Base-by-base conservation (phyloP, 1,140 invertebrate species). In the Trypoxylus dichotomus region DNA sequence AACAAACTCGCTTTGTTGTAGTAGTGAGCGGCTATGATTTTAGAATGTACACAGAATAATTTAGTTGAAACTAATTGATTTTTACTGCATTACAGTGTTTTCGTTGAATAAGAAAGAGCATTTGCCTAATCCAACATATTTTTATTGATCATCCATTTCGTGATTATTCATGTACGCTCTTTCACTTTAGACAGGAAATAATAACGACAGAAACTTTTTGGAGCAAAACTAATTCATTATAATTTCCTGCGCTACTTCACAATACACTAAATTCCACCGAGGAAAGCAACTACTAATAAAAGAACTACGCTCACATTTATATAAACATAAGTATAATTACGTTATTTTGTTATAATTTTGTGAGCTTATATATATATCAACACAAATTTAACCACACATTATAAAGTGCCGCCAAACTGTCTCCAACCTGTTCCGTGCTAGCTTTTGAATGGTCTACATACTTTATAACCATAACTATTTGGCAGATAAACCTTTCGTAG, bases 201-300 rank as follows among this genome's bases (percentile, higher is more conserved):
- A 68, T 68, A 68, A 27, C 60, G 24, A 24, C 13, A 24, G 10
- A 68, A 68, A 24, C 19, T 68, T 68, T 24, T 68, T 25, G 24
- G 60, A 68, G 60, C 60, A 68, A 68, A 21, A 68, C 60, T 68
- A 68, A 68, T 68, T 68, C 60, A 27, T 68, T 68, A 68, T 13
- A 29, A 68, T 68, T 68, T 68, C 60, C 19, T 68, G 24, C 21
- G 27, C 60, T 68, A 68, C 60, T 68, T 68, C 21, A 54, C 47
- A 54, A 5, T 54, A 54, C 47, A 54, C 60, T 24, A 68, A 68
- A 68, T 27, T 25, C 24, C 11, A 29, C 24, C 60, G 15, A 68
- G 19, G 24, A 68, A 29, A 68, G 60, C 60, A 68, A 15, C 19
- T 24, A 68, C 7, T 68, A 68, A 68, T 68, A 68, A 54, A 54